A percentile compares a stretch with the other conserved stretches of the same genome.
Conservation (phyloP, 2,888 invertebrate species). For the Sericinus montela region DNA sequence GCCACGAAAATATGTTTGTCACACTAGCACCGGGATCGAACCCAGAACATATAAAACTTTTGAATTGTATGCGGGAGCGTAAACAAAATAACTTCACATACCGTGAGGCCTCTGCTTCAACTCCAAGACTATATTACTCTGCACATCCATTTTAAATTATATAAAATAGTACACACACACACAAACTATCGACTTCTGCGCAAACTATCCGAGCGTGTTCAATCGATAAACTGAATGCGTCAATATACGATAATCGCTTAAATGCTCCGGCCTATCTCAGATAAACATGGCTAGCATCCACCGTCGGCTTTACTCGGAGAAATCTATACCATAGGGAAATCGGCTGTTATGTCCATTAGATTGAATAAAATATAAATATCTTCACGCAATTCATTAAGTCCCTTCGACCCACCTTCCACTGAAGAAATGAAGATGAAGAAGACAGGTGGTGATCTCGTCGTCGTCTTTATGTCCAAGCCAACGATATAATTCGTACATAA, state of each 20-base stretch:
- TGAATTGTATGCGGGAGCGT: too few relatives aligned
- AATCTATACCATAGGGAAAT: background rate
- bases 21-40: too few relatives aligned
- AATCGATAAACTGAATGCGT: conserved; percentile 58
- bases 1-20: too few relatives aligned
- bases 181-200: background rate
- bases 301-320: background rate
- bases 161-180: background rate
- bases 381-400: too few relatives aligned
- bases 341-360: too few relatives aligned
- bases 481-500: too few relatives aligned
- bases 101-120: conserved; percentile 43
- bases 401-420: too few relatives aligned
- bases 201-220: conserved; percentile 9
- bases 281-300: conserved; percentile 37
- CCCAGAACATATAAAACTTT: too few relatives aligned
- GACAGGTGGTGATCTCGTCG: too few relatives aligned
- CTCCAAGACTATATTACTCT: conserved; percentile 35
- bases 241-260: conserved; percentile 55
- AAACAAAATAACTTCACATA: conserved; percentile 26
- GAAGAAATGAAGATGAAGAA: too few relatives aligned
- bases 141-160: conserved; percentile 19
- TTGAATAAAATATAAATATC: too few relatives aligned
- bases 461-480: too few relatives aligned
- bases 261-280: conserved; percentile 44